Evolutionary conservation across 2,113 vertebrate species (phyloP).

Genomic region (Lagopus leucura): DNA sequence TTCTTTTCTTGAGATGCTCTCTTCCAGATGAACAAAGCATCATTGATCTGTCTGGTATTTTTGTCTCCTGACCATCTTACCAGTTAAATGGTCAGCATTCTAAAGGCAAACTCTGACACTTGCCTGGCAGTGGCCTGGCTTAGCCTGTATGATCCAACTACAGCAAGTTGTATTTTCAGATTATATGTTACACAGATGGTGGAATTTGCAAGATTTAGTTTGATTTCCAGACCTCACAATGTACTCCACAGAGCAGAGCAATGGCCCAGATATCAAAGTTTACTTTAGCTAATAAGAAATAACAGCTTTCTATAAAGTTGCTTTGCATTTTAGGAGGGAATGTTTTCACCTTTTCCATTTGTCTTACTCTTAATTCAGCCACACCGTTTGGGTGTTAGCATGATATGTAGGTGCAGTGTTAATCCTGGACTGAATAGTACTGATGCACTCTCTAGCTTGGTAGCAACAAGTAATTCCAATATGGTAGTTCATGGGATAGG

Average conservation of each 20-base stretch:
- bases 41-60: neutral
- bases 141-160: neutral
- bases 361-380: neutral
- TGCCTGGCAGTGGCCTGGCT: neutral
- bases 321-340: neutral
- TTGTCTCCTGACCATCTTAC: neutral
- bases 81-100: neutral
- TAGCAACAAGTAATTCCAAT: neutral
- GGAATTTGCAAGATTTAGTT: neutral
- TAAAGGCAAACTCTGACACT: neutral
- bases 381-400: neutral
- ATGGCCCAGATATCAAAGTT: neutral
- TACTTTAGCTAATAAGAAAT: neutral
- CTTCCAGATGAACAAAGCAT: neutral
- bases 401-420: neutral
- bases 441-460: neutral
- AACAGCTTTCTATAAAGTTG: neutral
- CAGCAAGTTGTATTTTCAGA: neutral
- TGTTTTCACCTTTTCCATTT: neutral
- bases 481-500: neutral
- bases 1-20: neutral
- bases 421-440: neutral
- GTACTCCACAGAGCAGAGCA: neutral
- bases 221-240: neutral
- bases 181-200: neutral